Conservation (phyloP, 64 coral and sea anemone genomes). For the Porites lutea region DNA sequence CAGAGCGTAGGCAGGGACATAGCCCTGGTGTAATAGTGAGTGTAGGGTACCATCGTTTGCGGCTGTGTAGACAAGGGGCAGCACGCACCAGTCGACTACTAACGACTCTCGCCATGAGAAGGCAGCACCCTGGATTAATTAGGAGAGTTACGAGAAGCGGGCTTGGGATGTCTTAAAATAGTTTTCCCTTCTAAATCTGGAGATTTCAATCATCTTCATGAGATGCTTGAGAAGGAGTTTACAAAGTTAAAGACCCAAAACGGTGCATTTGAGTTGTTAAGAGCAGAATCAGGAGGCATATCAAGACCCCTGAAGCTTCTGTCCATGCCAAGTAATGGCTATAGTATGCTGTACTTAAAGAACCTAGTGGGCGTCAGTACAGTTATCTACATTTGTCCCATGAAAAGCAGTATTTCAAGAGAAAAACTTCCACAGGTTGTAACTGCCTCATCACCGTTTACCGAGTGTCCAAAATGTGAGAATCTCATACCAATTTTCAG, state of each 20-base stretch:
- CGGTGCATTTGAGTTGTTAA: slow-evolving; percentile 57
- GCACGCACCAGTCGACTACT: too few relatives aligned
- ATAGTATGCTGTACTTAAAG: slow-evolving; percentile 35
- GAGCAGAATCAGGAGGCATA: slow-evolving; percentile 55
- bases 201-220: slow-evolving; percentile 47
- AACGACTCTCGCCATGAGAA: too few relatives aligned
- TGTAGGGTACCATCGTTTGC: too few relatives aligned
- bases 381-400: slow-evolving; percentile 40
- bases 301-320: slow-evolving; percentile 53
- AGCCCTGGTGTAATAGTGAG: too few relatives aligned
- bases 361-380: neutral
- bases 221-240: slow-evolving; percentile 51
- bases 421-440: slow-evolving; percentile 18
- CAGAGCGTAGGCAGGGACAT: too few relatives aligned
- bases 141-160: slow-evolving; percentile 6
- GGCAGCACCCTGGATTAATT: neutral
- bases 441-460: slow-evolving; percentile 26
- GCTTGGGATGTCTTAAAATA: slow-evolving; percentile 22
- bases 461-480: slow-evolving; percentile 53
- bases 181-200: slow-evolving; percentile 57
- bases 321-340: slow-evolving; percentile 32
- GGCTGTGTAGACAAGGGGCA: too few relatives aligned
- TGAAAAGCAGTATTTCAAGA: slow-evolving; percentile 39
- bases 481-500: slow-evolving; percentile 33
- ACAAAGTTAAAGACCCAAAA: slow-evolving; percentile 52